These are phyloP conservation scores for Porites australiensis DNA, from an alignment of 64 coral and sea anemone species.

Conservation along the genomic window DNA sequence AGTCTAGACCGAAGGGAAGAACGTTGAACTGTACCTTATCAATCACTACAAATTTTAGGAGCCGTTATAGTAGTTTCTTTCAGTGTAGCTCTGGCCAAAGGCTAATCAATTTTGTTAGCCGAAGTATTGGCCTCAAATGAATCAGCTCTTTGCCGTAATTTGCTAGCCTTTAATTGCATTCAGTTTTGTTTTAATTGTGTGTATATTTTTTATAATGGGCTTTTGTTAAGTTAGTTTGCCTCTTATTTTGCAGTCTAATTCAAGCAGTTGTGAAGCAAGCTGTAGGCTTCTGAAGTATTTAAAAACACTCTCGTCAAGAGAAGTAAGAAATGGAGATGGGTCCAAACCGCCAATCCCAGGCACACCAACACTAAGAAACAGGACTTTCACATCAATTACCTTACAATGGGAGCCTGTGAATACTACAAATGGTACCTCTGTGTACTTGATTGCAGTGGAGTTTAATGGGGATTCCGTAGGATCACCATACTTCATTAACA, in stretches of 20 bases:
- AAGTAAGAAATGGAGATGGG: background rate
- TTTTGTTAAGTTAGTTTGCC: too few species aligned
- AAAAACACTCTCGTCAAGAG: background rate
- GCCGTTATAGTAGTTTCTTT: too few species aligned
- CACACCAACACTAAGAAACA: background rate
- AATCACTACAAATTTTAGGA: too few species aligned
- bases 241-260: background rate
- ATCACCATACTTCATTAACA: background rate
- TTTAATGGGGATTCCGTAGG: background rate
- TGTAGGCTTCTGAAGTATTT: background rate
- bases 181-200: too few species aligned
- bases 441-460: slow-evolving; percentile 16
- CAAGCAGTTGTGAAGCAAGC: background rate
- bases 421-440: background rate
- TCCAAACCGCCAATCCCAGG: background rate
- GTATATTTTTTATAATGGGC: too few species aligned
- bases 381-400: slow-evolving; percentile 21
- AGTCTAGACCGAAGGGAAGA: too few species aligned
- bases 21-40: too few species aligned
- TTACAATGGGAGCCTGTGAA: slow-evolving; percentile 18
- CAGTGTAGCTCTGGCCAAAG: too few species aligned
- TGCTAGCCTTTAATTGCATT: too few species aligned
- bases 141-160: too few species aligned
- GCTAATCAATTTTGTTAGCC: too few species aligned
- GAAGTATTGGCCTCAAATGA: too few species aligned